These are phyloP conservation scores for Lonchura striata DNA, from an alignment of 2,113 vertebrate genomes.

Conservation along the genomic window DNA sequence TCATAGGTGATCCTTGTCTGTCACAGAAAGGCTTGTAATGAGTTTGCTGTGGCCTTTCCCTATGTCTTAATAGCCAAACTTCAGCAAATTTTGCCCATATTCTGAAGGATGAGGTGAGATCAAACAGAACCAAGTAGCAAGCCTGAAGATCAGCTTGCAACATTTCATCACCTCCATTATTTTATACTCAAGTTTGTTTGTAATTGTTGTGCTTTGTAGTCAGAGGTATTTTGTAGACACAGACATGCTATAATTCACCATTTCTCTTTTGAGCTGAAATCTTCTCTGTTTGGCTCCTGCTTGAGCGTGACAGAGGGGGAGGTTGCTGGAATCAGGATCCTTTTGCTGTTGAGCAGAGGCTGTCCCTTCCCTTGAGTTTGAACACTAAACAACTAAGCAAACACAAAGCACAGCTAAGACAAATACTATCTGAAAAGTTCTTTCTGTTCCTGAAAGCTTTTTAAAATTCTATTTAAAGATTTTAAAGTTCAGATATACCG, in stretches of 20 bases:
- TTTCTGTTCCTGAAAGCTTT: neutral
- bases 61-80: neutral
- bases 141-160: neutral
- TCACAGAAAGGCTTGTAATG: neutral
- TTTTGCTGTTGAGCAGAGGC: neutral
- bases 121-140: neutral
- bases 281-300: neutral
- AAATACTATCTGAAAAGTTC: neutral
- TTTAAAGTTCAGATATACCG: neutral
- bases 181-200: neutral
- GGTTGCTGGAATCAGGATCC: neutral
- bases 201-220: neutral
- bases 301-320: accelerated
- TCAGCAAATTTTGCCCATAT: neutral
- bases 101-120: neutral
- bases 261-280: neutral
- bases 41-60: neutral
- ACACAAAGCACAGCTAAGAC: neutral
- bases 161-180: neutral
- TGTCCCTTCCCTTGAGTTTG: neutral
- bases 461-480: neutral
- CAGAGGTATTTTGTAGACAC: neutral
- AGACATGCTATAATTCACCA: neutral
- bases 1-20: neutral
- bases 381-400: neutral